Evolutionary conservation across 2,113 vertebrate genomes (phyloP), one percentile per base, ranked within the genome.

Genomic region (Pelecanoides urinatrix): DNA sequence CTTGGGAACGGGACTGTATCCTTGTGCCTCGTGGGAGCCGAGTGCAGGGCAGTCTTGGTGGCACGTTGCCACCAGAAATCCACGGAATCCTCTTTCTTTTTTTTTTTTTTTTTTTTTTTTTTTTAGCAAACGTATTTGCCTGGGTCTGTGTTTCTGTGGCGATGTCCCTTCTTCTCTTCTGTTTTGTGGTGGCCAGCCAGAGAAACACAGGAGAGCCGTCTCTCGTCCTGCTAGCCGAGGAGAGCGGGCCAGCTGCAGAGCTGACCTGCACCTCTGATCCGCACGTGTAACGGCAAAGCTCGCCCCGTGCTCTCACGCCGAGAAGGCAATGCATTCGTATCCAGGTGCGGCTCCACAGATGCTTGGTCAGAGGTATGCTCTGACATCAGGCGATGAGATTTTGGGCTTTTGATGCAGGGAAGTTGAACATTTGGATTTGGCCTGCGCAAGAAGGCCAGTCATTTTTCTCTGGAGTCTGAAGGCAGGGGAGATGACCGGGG

Each of bases 351-450:
- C 58, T 65, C 81, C 40, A 18, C 27, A 14, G 40, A 29, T 19
- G 27, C 58, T 56, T 49, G 77, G 34, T 86, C 71, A 85, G 77
- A 86, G 84, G 58, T 56, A 40, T 82, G 74, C 71, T 93, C 58
- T 88, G 36, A 49, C 2, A 6, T 50, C 76, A 75, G 61, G 49
- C 44, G 11, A 3, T 21, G 56, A 70, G 49, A 18, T 34, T 68
- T 45, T 49, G 80, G 79, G 45, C 63, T 95, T 12, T 84, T 53
- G 45, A 3, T 26, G 10, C 8, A 6, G 53, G 30, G 25, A n/a
- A 66, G 58, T 45, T 83, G 21, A 66, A 30, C 3, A 0, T 17
- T n/a, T 0, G 0, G 3, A 2, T 63, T 52, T 62, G 40, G 36
- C 65, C 92, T 21, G 6, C 61, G 2, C 27, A n/a, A 55, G 27